Evolutionary conservation across 2,797 vertebrate species (phyloP).

Genomic region (Perodicticus potto): DNA sequence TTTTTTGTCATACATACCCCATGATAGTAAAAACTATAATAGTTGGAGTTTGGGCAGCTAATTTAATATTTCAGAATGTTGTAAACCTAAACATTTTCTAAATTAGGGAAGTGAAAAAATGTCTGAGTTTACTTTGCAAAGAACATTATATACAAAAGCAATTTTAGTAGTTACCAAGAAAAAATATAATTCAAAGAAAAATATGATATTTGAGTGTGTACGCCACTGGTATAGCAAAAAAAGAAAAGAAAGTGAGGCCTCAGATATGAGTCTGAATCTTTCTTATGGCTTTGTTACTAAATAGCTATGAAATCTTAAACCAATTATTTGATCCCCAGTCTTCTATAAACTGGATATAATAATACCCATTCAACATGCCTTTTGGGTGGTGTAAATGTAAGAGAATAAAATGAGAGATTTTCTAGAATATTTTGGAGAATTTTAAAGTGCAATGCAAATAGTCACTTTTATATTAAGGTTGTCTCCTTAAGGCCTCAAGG

Average conservation of each 20-base stretch:
- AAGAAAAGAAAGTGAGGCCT: neutral
- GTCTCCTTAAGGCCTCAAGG: neutral
- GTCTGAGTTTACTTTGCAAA: constrained; percentile 40
- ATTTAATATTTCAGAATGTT: constrained; percentile 38
- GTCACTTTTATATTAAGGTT: constrained; percentile 22
- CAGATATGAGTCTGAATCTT: neutral
- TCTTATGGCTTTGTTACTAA: neutral
- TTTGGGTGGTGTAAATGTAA: neutral
- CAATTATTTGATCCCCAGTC: neutral
- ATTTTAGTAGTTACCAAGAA: constrained; percentile 52
- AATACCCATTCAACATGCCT: neutral
- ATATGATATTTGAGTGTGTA: neutral
- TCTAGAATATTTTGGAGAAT: constrained; percentile 49
- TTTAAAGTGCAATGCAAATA: constrained; percentile 46
- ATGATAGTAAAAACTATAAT: constrained; percentile 38
- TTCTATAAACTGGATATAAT: neutral
- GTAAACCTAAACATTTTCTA: constrained; percentile 25
- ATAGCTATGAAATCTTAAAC: neutral
- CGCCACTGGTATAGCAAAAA: neutral
- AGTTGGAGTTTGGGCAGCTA: constrained; percentile 13
- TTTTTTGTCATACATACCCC: neutral
- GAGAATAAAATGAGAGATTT: constrained; percentile 21
- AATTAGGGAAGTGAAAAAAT: neutral
- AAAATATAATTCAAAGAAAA: neutral
- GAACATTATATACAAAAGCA: constrained; percentile 22